Conservation (phyloP, 1,140 invertebrate species). For the Belonocnema kinseyi region DNA sequence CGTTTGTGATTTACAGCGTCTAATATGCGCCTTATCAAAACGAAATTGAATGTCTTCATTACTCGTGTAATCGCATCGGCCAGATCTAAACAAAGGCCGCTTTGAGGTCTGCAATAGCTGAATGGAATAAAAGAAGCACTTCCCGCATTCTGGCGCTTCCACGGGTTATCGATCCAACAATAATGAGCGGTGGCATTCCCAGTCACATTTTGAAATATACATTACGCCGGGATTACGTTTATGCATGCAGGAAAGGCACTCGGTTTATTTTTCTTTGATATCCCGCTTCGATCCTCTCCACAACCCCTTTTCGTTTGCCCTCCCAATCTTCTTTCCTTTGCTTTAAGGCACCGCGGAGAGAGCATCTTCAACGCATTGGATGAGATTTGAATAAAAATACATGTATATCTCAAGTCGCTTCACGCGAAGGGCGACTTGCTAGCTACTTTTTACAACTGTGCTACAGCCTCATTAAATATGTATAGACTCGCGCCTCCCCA, state of each 20-base stretch:
- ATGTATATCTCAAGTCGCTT: slow-evolving; percentile 51
- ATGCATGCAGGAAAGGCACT: slow-evolving; percentile 68
- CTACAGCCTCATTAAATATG: slow-evolving; percentile 69
- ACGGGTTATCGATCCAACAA: slow-evolving; percentile 60
- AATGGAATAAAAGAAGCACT: neutral
- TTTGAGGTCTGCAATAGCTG: neutral
- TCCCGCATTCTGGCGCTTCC: neutral
- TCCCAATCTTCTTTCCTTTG: slow-evolving; percentile 8
- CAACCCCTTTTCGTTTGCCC: slow-evolving; percentile 26
- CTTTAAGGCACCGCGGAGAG: slow-evolving; percentile 32
- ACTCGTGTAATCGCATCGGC: neutral
- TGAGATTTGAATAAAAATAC: slow-evolving; percentile 72
- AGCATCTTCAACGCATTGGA: slow-evolving; percentile 49
- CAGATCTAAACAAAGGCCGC: neutral
- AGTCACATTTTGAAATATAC: slow-evolving; percentile 68
- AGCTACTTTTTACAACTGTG: slow-evolving; percentile 56
- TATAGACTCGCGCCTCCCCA: slow-evolving; percentile 56
- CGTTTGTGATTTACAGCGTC: neutral
- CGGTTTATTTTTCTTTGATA: slow-evolving; percentile 71
- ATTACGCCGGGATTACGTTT: slow-evolving; percentile 67
- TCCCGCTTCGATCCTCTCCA: slow-evolving; percentile 37
- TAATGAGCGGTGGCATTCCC: slow-evolving; percentile 55
- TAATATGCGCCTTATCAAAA: neutral
- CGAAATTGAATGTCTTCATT: neutral
- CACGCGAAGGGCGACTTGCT: slow-evolving; percentile 47